These are phyloP conservation scores for Babyrousa celebensis DNA, from an alignment of 2,797 vertebrate species.

Conservation along the genomic window DNA sequence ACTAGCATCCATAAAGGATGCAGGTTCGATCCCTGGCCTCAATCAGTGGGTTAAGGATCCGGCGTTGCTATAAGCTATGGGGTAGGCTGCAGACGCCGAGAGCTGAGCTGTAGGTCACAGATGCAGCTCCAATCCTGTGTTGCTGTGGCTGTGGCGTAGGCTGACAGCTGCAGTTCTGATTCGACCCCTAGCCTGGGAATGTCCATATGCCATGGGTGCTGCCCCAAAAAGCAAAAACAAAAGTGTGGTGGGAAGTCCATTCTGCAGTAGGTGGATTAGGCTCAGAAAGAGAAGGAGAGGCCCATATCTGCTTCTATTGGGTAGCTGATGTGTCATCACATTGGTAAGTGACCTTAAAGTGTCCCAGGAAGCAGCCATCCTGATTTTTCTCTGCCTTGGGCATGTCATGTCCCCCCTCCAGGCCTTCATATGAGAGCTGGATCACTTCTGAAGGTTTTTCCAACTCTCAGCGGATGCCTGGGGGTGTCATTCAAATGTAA, in stretches of 20 bases:
- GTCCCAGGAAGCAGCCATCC: background rate
- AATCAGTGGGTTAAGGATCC: too few relatives aligned
- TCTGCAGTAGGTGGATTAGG: fast-evolving
- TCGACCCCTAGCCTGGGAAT: too few relatives aligned
- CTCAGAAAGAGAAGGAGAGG: background rate
- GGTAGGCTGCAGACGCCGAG: too few relatives aligned
- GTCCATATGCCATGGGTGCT: too few relatives aligned
- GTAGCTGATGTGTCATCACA: background rate
- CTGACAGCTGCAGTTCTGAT: too few relatives aligned
- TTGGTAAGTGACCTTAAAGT: background rate
- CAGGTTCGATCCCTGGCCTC: too few relatives aligned
- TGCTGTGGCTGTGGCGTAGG: too few relatives aligned
- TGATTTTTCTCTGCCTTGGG: background rate
- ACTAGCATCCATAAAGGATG: too few relatives aligned
- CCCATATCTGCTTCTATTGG: background rate
- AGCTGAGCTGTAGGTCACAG: too few relatives aligned
- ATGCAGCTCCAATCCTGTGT: too few relatives aligned
- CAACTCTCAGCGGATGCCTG: background rate
- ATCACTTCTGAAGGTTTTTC: background rate
- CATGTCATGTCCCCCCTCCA: background rate
- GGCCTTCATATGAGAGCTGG: background rate
- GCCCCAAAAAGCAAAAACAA: too few relatives aligned
- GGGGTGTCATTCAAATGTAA: background rate
- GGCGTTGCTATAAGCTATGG: too few relatives aligned
- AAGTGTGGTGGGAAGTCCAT: background rate